phyloP scores from a whole-genome alignment of 2,113 vertebrate species.

The Neodon shergylaensis region DNA sequence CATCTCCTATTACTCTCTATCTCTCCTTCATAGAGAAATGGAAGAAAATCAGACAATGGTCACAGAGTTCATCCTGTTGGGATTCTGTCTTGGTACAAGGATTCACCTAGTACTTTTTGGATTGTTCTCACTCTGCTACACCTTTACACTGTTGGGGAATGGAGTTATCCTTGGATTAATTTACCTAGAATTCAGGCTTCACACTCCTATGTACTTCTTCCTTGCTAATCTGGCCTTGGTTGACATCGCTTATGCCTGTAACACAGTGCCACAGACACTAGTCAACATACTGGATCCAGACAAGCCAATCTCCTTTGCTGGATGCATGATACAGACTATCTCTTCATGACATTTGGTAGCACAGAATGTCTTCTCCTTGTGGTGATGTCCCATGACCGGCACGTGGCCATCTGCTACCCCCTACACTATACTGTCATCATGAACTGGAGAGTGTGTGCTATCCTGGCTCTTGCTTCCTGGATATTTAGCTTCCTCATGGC shows the following conservation, averaged over 20 bases:
- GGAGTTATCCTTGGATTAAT: conserved; percentile 61
- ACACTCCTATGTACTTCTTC: conserved; percentile 79
- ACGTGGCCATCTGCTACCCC: no score
- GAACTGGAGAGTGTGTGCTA: no score
- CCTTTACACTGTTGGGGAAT: conserved; percentile 56
- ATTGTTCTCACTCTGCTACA: conserved; percentile 23
- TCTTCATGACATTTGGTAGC: no score
- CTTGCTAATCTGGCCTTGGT: conserved; percentile 47
- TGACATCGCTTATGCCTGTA: conserved; percentile 42
- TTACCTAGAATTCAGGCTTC: conserved; percentile 52
- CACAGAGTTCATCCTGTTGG: conserved; percentile 69
- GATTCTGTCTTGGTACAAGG: conserved; percentile 51
- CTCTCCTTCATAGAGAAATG: conserved; percentile 40
- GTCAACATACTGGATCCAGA: conserved; percentile 50
- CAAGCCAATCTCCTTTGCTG: no score
- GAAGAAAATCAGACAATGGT: conserved; percentile 50
- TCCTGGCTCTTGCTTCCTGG: no score
- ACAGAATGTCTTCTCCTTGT: no score
- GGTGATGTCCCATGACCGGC: no score
- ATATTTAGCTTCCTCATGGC: no score
- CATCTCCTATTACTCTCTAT: not conserved
- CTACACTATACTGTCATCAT: no score
- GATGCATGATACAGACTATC: no score
- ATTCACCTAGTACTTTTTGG: no score
- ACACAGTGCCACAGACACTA: conserved; percentile 54